A percentile compares a stretch with the other conserved stretches of the same genome.
Evolutionary conservation across 1,140 invertebrate genomes (phyloP).

Genomic region (Lepidurus packardi): DNA sequence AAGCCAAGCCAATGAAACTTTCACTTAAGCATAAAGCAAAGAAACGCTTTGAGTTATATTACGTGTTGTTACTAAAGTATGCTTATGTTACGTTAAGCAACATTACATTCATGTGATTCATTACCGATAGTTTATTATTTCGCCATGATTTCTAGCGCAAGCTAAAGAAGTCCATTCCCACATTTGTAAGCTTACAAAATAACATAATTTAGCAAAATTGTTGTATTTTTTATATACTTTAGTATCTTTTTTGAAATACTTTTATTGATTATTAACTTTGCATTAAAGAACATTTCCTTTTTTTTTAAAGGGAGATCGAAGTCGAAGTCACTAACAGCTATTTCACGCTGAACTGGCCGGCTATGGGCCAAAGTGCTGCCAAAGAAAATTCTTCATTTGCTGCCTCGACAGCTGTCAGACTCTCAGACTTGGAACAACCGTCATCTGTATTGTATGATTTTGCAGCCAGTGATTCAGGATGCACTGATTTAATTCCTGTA

Average conservation of each 20-base stretch:
- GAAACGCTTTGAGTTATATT: too few relatives aligned
- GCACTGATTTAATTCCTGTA: not conserved
- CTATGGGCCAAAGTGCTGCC: constrained; percentile 16
- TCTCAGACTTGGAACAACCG: not conserved
- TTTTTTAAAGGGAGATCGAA: not conserved
- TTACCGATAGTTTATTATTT: not conserved
- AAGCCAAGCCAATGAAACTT: too few relatives aligned
- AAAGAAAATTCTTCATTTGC: not conserved
- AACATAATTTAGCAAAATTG: too few relatives aligned
- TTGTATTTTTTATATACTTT: too few relatives aligned
- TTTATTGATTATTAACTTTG: too few relatives aligned
- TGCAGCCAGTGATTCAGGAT: not conserved
- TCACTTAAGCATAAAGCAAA: too few relatives aligned
- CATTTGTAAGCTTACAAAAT: too few relatives aligned
- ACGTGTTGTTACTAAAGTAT: too few relatives aligned
- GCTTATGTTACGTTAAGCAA: too few relatives aligned
- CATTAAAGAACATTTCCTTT: not conserved
- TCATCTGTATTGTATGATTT: not conserved
- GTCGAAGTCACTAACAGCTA: constrained; percentile 4
- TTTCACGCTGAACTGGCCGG: not conserved
- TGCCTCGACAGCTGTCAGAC: not conserved
- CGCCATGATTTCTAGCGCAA: too few relatives aligned
- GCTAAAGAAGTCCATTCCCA: too few relatives aligned
- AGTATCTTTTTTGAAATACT: too few relatives aligned
- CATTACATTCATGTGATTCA: not conserved